Evolutionary conservation across 2,113 vertebrate genomes (phyloP).

Genomic region (Cyanistes caeruleus): DNA sequence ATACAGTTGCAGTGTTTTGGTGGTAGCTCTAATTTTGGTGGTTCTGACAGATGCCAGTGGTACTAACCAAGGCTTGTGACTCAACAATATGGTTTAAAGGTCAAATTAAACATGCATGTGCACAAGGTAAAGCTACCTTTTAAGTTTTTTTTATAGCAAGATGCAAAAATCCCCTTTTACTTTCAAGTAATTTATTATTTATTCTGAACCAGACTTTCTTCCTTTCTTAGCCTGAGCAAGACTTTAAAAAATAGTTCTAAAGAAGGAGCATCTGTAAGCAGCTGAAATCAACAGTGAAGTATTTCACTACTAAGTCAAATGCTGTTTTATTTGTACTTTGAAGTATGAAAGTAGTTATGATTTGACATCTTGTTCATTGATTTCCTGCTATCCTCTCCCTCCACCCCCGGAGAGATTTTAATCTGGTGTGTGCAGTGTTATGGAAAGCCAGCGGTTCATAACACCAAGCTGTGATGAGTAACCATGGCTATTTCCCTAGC

Average conservation of each 20-base stretch:
- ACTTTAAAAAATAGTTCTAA: background rate
- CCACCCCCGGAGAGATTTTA: background rate
- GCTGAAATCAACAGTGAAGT: background rate
- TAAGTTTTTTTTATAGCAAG: background rate
- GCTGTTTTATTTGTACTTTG: background rate
- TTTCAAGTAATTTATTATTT: background rate
- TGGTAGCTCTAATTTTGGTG: background rate
- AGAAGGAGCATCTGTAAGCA: background rate
- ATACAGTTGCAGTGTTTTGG: background rate
- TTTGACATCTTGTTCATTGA: conserved; percentile 13
- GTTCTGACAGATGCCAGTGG: background rate
- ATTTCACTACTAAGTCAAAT: background rate
- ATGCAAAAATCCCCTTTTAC: background rate
- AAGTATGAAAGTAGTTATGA: background rate
- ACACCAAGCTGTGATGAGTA: conserved; percentile 22
- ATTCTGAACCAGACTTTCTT: background rate
- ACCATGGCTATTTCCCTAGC: conserved; percentile 20
- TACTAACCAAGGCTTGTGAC: background rate
- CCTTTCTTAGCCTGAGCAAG: background rate
- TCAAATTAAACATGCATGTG: background rate
- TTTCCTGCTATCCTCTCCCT: background rate
- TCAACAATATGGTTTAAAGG: background rate
- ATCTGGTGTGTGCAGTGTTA: background rate
- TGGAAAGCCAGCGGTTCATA: background rate
- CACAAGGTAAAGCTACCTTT: background rate